A percentile compares a stretch with the other conserved stretches of the same genome.
phyloP scores from a whole-genome alignment of 2,888 invertebrate genomes.

The Philopedon plagiatum region DNA sequence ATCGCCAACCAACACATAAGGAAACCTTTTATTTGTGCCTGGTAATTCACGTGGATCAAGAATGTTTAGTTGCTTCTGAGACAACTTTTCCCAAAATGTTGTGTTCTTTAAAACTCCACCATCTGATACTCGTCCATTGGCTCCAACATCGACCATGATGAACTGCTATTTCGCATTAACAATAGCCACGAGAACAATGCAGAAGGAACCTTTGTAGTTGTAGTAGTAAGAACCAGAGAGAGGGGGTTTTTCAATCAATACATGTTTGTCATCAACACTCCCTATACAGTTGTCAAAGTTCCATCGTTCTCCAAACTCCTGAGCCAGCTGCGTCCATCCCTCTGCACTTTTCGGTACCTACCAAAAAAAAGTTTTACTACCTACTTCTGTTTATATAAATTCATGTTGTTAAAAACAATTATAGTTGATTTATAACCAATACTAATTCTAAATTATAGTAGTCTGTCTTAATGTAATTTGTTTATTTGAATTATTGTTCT shows the following conservation, averaged over 20 bases:
- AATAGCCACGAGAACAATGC: neutral
- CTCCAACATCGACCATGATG: constrained; percentile 27
- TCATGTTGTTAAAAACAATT: too few relatives aligned
- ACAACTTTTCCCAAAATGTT: constrained; percentile 43
- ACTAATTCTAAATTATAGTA: too few relatives aligned
- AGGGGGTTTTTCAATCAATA: neutral
- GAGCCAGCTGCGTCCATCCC: neutral
- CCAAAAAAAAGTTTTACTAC: neutral
- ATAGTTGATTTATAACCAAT: neutral
- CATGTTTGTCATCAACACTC: neutral
- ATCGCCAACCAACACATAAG: constrained; percentile 38
- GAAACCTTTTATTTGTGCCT: constrained; percentile 26
- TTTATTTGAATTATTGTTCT: too few relatives aligned
- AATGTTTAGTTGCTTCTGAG: constrained; percentile 40
- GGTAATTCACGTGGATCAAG: constrained; percentile 42
- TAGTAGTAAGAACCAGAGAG: neutral
- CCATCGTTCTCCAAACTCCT: neutral
- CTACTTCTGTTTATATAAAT: neutral
- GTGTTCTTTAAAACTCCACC: constrained; percentile 52
- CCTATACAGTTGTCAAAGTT: neutral
- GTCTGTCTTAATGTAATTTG: too few relatives aligned
- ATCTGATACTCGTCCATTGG: constrained; percentile 46
- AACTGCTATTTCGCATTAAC: constrained; percentile 30
- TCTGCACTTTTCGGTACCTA: neutral
- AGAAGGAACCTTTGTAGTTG: too few relatives aligned